Evolutionary conservation across 2,888 invertebrate species (phyloP), one percentile per base, ranked within the genome.

Genomic region (Chymomyza amoena): DNA sequence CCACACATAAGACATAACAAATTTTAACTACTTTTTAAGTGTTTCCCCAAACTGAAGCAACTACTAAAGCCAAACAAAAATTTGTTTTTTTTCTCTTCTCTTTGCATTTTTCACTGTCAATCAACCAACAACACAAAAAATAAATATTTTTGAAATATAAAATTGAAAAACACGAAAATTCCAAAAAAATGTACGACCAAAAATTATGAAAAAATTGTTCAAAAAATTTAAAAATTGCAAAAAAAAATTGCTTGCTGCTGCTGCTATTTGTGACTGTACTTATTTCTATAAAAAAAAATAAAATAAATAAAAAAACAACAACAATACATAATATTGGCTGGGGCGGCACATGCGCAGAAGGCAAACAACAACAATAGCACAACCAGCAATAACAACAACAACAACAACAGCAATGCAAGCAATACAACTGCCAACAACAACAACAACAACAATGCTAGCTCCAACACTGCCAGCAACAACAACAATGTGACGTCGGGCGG

Each of bases 1-100:
- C 50, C 64, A 69, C 32, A 68, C 56, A 59, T 39, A 61, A 32
- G 39, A 45, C 13, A 45, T 13, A 45, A 45, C 39, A 45, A 45
- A 13, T 45, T 45, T 45, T 45, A 68, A 77, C 66, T 73, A 78
- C 32, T 60, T 77, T 57, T 73, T 81, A 84, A 81, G 77, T 79
- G 84, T 77, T 79, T 81, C 71, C 56, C 16, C 16, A 56, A 16
- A 57, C 77, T 68, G 81, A 28, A 25, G 32, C 7, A 32, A 6
- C 20, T 25, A 79, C 83, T 80, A 83, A 83, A 83, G 83, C 83
- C 72, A 83, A 77, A 69, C 73, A 73, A 54, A 54, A 54, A 54
- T n/a, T 54, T 54, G 54, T 81, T 79, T 84, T 70, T 75, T 84
- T 83, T 84, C 80, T 83, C 83, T 83, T 83, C 78, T 83, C 83